A percentile compares a stretch with the other conserved stretches of the same genome.
Evolutionary conservation across 2,113 vertebrate genomes (phyloP).

Genomic region (Corythoichthys intestinalis): DNA sequence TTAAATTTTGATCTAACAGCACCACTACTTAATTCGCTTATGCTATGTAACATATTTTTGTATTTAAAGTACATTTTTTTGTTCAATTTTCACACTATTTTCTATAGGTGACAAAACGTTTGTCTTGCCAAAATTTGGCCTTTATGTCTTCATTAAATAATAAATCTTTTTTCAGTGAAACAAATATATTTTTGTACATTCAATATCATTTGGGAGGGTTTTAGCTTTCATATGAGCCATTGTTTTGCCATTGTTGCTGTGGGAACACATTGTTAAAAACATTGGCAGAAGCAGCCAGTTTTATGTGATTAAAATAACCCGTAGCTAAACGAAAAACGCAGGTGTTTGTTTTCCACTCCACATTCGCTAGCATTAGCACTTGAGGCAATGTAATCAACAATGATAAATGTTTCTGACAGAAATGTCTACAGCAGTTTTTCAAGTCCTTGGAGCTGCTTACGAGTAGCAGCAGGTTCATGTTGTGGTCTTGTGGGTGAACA

Average conservation of each 20-base stretch:
- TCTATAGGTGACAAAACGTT: too few relatives aligned
- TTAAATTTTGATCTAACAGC: too few relatives aligned
- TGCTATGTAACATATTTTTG: too few relatives aligned
- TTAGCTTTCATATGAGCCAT: too few relatives aligned
- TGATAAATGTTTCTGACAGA: conserved; percentile 1
- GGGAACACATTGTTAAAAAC: neutral
- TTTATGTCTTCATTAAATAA: too few relatives aligned
- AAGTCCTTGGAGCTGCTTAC: neutral
- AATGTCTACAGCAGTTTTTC: neutral
- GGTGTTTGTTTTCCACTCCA: neutral
- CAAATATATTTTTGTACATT: too few relatives aligned
- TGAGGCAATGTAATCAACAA: neutral
- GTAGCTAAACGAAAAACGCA: neutral
- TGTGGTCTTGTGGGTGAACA: neutral
- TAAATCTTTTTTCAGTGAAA: too few relatives aligned
- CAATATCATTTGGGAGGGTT: too few relatives aligned
- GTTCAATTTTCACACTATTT: too few relatives aligned
- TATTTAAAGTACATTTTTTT: too few relatives aligned
- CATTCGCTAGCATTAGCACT: neutral
- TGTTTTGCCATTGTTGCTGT: neutral
- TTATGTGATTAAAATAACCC: neutral
- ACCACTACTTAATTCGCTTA: too few relatives aligned
- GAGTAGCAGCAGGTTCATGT: neutral
- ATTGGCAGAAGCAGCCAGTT: neutral
- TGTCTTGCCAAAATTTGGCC: too few relatives aligned